A percentile compares a stretch with the other conserved stretches of the same genome.
Conservation (phyloP, 2,888 invertebrate genomes). For the Ophion slaviceki region DNA sequence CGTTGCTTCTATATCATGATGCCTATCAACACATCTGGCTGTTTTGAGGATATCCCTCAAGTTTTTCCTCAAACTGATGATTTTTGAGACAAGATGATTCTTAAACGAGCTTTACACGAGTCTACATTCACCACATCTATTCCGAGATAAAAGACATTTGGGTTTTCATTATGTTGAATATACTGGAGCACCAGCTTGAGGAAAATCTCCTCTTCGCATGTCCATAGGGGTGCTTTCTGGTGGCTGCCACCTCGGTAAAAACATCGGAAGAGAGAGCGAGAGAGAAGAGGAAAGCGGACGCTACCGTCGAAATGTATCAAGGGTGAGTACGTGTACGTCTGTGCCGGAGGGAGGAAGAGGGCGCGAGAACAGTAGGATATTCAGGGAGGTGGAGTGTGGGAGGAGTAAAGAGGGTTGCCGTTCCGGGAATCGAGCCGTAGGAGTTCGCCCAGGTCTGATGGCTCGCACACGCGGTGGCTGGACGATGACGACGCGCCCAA, state of each 20-base stretch:
- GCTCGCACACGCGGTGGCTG: slow-evolving; percentile 67
- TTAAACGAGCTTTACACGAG: too few relatives aligned
- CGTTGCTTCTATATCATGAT: neutral
- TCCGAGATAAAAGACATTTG: too few relatives aligned
- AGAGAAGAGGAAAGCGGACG: slow-evolving; percentile 21
- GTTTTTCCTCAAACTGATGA: neutral
- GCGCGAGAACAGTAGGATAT: slow-evolving; percentile 56
- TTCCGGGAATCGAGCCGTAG: slow-evolving; percentile 77
- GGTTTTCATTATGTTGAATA: too few relatives aligned
- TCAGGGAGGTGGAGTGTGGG: slow-evolving; percentile 22
- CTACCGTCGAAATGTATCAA: slow-evolving; percentile 19
- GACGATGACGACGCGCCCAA: slow-evolving; percentile 62
- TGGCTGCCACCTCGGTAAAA: slow-evolving; percentile 60
- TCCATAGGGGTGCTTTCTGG: slow-evolving; percentile 55
- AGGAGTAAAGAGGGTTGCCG: slow-evolving; percentile 61
- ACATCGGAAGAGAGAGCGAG: slow-evolving; percentile 14
- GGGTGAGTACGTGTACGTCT: slow-evolving; percentile 16
- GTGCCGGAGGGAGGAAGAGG: slow-evolving; percentile 1
- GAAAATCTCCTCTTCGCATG: neutral
- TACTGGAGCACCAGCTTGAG: too few relatives aligned
- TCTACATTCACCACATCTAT: too few relatives aligned
- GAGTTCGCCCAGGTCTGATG: slow-evolving; percentile 63
- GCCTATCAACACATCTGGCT: too few relatives aligned
- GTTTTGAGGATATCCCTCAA: too few relatives aligned
- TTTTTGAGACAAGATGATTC: too few relatives aligned